Base-by-base conservation (phyloP, 2,888 invertebrate genomes). In the Timema podura region DNA sequence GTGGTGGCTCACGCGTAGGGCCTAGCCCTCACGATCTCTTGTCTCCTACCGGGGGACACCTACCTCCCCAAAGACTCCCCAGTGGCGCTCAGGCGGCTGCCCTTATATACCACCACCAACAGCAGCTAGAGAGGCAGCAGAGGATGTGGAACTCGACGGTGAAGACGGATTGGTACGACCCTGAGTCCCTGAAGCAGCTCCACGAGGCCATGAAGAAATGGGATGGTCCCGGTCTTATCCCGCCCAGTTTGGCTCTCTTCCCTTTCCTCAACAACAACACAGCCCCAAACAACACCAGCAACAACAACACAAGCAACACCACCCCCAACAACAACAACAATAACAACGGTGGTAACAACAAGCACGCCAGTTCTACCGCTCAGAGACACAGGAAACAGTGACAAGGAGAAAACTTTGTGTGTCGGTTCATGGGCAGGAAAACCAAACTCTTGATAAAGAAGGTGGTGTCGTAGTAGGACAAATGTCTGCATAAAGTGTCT, bases 51-150 rank as follows among this genome's bases (percentile, higher is more conserved):
- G 30, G 30, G 30, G 30, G 30, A 30, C 30, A 30, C 3, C 30
- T 30, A 30, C 30, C 30, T 30, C 30, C 30, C 1, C 30, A 30
- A 30, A 30, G 30, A 30, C 30, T 30, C 30, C 30, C 30, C 30
- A 16, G 11, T 7, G 54, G 11, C 0, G 54, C 15, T 6, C 45
- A 59, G 7, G 45, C 67, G 11, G 44, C 67, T 6, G 69, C 71
- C 9, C 45, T 70, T 44, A 65, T 69, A 65, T 66, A 59, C 45
- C 69, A 70, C 10, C 72, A 59, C 45, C 69, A 70, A 6, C 72
- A 72, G 59, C 72, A 68, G 49, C 67, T 72, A n/a, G 70, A 72
- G 48, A 64, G 70, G 68, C 70, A 72, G 61, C 57, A 68, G 46
- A 16, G 68, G 51, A 68, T 67, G 70, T 57, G 48, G 13, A 59